Evolutionary conservation across 2,113 vertebrate species (phyloP), one percentile per base, ranked within the genome.

Genomic region (Pterocles gutturalis): DNA sequence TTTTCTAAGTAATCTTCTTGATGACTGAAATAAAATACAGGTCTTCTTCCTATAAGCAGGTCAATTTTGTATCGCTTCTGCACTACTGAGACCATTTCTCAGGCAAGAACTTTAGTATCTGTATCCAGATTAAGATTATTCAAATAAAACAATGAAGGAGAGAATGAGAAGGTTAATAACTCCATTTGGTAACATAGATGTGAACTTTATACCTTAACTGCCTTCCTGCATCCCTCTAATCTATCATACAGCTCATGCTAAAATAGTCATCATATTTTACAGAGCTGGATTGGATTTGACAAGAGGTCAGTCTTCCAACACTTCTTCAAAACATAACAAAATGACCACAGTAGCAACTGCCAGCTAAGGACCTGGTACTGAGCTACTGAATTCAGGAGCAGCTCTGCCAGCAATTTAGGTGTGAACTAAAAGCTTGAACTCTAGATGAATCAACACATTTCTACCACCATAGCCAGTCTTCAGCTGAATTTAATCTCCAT

Each of bases 371-470:
- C 43, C 25, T 31, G 38, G 48, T 64, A 43, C 33, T n/a, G 45
- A 89, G 46, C 33, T 79, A 41, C 62, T 84, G 65, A 83, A 93
- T 53, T 22, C 72, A 71, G 65, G 51, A 87, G 46, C 4, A 2
- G 10, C 69, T 91, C 49, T 85, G 78, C 75, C 61, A 84, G 65
- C 0, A 2, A 41, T 81, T 81, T 83, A 61, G 65, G 67, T 71
- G 76, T 82, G 80, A 96, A 79, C 45, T 75, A 71, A 78, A 57
- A 89, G 65, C 24, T 72, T 84, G 66, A 93, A 92, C 86, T 93
- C 66, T 54, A 65, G 45, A 83, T 58, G 79, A 92, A 83, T 61
- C 76, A 83, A 92, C n/a, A 13, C 62, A 66, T 80, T 93, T 90
- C 54, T 87, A 58, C 24, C 58, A 72, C 41, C 31, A 66, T 15